These are phyloP conservation scores for Numida meleagris DNA, from an alignment of 2,113 vertebrate species.

Conservation along the genomic window DNA sequence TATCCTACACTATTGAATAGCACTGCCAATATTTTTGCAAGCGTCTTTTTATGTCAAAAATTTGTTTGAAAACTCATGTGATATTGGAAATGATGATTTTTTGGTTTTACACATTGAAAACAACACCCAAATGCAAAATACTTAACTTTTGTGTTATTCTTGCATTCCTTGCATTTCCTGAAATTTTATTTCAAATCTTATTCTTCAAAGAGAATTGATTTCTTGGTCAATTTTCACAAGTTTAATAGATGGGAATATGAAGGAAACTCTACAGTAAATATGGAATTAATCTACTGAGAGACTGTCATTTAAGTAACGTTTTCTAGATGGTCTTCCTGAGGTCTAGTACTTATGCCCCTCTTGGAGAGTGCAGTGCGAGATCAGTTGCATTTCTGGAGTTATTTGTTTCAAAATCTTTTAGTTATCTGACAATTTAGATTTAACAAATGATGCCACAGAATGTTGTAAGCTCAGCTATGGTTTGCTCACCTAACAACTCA, in stretches of 20 bases:
- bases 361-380: not conserved
- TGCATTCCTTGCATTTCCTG: not conserved
- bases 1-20: not conserved
- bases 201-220: not conserved
- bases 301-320: not conserved
- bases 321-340: not conserved
- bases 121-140: not conserved
- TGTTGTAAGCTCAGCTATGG: not conserved
- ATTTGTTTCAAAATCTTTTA: not conserved
- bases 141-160: not conserved
- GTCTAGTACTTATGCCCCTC: not conserved
- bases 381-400: not conserved
- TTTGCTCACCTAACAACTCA: not conserved
- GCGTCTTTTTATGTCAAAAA: not conserved
- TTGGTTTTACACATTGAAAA: not conserved
- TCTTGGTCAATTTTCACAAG: not conserved
- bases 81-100: not conserved
- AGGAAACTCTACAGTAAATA: not conserved
- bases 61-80: not conserved
- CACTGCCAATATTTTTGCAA: not conserved
- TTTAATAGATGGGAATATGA: not conserved
- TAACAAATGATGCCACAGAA: not conserved
- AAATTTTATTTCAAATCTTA: not conserved
- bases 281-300: not conserved
- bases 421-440: not conserved